A percentile compares a stretch with the other conserved stretches of the same genome.
Conservation (phyloP, 1,140 invertebrate genomes). For the Octopus bimaculoides region DNA sequence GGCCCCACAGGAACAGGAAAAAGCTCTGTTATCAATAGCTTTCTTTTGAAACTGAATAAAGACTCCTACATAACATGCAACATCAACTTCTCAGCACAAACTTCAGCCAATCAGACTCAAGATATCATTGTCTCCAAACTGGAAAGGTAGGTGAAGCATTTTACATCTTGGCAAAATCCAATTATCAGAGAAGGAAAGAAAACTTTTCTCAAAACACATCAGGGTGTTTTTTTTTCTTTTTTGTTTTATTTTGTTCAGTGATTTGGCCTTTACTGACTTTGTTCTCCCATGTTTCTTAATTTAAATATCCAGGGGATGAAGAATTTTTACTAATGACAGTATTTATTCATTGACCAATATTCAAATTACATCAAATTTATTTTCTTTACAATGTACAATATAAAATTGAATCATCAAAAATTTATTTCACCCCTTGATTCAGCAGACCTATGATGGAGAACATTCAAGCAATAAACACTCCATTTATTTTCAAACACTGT, state of each 20-base stretch:
- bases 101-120: slow-evolving; percentile 55
- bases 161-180: not conserved
- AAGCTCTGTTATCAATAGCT: slow-evolving; percentile 55
- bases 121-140: slow-evolving; percentile 57
- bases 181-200: not conserved
- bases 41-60: slow-evolving; percentile 48
- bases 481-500: too few species aligned
- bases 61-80: slow-evolving; percentile 54
- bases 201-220: not conserved
- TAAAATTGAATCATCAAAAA: too few species aligned
- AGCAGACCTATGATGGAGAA: too few species aligned
- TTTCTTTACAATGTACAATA: too few species aligned
- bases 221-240: not conserved
- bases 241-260: not conserved
- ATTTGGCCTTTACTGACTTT: not conserved
- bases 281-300: too few species aligned
- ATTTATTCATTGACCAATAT: too few species aligned
- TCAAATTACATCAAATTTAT: too few species aligned
- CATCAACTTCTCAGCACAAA: slow-evolving; percentile 58
- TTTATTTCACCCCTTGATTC: too few species aligned
- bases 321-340: too few species aligned
- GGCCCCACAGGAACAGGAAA: slow-evolving; percentile 57
- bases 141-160: slow-evolving; percentile 41
- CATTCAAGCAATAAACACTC: too few species aligned
- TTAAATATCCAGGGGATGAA: too few species aligned